phyloP scores from a whole-genome alignment of 2,888 invertebrate species.

The Xestoiulus laeticollis region DNA sequence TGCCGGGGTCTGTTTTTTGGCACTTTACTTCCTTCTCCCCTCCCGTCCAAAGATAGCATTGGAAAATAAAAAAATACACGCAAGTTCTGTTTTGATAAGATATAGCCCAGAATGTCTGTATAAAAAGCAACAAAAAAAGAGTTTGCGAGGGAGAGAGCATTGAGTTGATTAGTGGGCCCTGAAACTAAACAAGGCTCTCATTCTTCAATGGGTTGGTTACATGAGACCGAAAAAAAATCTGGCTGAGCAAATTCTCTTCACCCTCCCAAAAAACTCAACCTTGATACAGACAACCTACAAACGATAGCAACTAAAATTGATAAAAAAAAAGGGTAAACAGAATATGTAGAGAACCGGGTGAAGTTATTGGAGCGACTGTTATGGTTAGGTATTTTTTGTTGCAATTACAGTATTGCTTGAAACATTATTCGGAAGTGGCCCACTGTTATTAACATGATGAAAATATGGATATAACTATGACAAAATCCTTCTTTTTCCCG shows the following conservation, averaged over 20 bases:
- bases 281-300: conserved; percentile 47
- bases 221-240: conserved; percentile 3
- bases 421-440: neutral
- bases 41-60: conserved; percentile 37
- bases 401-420: neutral
- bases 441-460: too few relatives aligned
- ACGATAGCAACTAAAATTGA: conserved; percentile 30
- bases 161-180: conserved; percentile 23
- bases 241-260: neutral
- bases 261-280: conserved; percentile 42
- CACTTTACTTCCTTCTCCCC: conserved; percentile 29
- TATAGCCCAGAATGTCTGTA: neutral
- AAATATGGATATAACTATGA: too few relatives aligned
- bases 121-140: conserved; percentile 13
- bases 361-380: neutral
- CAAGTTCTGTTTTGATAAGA: conserved; percentile 16
- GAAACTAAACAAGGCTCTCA: conserved; percentile 21
- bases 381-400: too few relatives aligned
- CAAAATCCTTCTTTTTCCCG: too few relatives aligned
- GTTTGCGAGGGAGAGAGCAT: neutral
- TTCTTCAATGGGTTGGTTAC: conserved; percentile 35
- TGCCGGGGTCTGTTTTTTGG: conserved; percentile 1
- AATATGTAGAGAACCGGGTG: neutral
- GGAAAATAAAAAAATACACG: neutral
- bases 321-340: conserved; percentile 37